Conservation (phyloP, 2,888 invertebrate genomes). For the Drosophila birchii region DNA sequence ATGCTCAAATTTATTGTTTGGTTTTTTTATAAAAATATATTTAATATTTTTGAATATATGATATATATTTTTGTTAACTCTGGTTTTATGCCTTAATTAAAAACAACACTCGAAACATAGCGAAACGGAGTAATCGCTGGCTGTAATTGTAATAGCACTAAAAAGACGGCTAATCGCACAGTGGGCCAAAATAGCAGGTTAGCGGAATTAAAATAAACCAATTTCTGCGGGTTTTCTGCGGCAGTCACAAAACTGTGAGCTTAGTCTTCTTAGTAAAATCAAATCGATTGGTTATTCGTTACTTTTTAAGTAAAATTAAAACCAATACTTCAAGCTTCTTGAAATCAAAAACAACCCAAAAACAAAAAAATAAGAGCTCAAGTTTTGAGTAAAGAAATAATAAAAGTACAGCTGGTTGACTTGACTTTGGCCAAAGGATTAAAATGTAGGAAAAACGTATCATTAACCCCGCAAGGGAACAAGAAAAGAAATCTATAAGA, state of each 20-base stretch:
- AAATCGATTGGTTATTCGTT: not conserved
- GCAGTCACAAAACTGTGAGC: not conserved
- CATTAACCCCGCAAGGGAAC: not conserved
- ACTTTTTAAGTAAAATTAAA: not conserved
- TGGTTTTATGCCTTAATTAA: conserved; percentile 2
- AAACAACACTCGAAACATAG: conserved; percentile 19
- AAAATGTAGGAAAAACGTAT: not conserved
- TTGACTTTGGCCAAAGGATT: not conserved
- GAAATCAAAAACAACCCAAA: not conserved
- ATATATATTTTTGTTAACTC: not conserved
- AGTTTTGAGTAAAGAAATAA: not conserved
- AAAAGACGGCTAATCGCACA: conserved; percentile 1
- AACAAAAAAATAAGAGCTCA: not conserved
- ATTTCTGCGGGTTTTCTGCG: not conserved
- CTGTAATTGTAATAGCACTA: conserved; percentile 8
- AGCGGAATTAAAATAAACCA: not conserved
- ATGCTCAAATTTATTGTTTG: not conserved
- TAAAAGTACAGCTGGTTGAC: not conserved
- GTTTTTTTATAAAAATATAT: not conserved
- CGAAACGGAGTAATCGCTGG: conserved; percentile 11
- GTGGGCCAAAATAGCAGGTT: conserved; percentile 3
- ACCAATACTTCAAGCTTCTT: not conserved
- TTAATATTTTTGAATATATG: too few species aligned
- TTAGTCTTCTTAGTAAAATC: not conserved
- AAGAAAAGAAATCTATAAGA: not conserved